Conservation (phyloP, 2,888 invertebrate species). For the Agriopis aurantiaria region DNA sequence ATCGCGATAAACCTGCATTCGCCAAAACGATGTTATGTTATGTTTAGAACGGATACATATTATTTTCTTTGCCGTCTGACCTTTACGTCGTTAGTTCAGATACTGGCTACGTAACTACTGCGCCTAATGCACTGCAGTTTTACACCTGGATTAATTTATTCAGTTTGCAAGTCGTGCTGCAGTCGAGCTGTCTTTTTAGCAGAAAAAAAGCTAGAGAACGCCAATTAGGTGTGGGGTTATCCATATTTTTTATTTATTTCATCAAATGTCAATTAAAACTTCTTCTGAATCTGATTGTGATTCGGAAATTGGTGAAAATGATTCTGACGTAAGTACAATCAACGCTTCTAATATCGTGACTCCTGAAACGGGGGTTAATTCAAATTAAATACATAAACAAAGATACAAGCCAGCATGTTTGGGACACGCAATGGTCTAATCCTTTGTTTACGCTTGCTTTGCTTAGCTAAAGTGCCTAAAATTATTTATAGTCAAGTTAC, state of each 20-base stretch:
- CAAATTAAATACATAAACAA: slow-evolving; percentile 58
- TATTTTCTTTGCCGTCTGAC: slow-evolving; percentile 41
- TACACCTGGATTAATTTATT: slow-evolving; percentile 50
- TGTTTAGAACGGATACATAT: slow-evolving; percentile 25
- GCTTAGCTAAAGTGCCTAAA: slow-evolving; percentile 71
- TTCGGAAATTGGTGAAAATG: slow-evolving; percentile 46
- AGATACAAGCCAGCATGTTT: slow-evolving; percentile 60
- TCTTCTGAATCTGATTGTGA: slow-evolving; percentile 48
- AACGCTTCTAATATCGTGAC: slow-evolving; percentile 37
- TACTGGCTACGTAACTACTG: slow-evolving; percentile 44
- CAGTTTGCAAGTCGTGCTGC: slow-evolving; percentile 34
- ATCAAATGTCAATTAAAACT: slow-evolving; percentile 31
- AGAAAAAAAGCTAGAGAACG: too few species aligned
- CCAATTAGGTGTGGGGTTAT: neutral
- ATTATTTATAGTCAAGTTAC: slow-evolving; percentile 79
- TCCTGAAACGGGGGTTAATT: slow-evolving; percentile 35
- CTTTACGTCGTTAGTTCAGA: slow-evolving; percentile 45
- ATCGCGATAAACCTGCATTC: slow-evolving; percentile 31
- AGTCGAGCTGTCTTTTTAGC: slow-evolving; percentile 17
- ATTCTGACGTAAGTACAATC: slow-evolving; percentile 67
- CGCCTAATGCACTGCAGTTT: slow-evolving; percentile 62
- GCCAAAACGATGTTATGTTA: slow-evolving; percentile 32
- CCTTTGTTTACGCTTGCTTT: slow-evolving; percentile 80
- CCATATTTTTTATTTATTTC: neutral
- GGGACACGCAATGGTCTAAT: slow-evolving; percentile 76